Conservation (phyloP, 2,797 vertebrate species). For the Gouania willdenowi region DNA sequence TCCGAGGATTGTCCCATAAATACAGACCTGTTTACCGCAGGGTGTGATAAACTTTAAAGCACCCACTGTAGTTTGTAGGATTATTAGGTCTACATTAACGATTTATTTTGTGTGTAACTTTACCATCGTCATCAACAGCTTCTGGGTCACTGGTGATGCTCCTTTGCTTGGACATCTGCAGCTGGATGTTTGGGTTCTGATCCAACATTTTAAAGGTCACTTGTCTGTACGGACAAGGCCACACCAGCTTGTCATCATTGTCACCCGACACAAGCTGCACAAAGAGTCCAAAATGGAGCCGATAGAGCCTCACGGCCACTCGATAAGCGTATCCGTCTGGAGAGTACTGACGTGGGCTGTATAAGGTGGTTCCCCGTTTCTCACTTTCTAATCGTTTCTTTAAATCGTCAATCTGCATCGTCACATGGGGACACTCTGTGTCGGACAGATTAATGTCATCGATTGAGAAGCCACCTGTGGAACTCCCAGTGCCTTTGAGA, state of each 20-base stretch:
- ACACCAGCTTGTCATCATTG: slow-evolving; percentile 75
- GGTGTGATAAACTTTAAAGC: not conserved
- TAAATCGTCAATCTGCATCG: slow-evolving; percentile 78
- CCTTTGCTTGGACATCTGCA: slow-evolving; percentile 36
- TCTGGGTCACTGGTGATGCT: slow-evolving; percentile 16
- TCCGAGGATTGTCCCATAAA: slow-evolving; percentile 20
- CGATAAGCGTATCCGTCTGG: slow-evolving; percentile 79
- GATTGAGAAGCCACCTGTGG: slow-evolving; percentile 82
- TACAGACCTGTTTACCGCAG: not conserved
- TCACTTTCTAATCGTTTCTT: slow-evolving; percentile 34
- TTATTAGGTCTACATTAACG: too few relatives aligned
- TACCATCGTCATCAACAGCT: rapidly evolving
- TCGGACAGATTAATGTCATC: slow-evolving; percentile 88
- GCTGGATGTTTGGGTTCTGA: slow-evolving; percentile 76
- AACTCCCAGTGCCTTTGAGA: slow-evolving; percentile 59
- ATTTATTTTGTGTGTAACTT: not conserved
- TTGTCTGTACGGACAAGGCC: slow-evolving; percentile 81
- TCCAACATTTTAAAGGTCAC: slow-evolving; percentile 77
- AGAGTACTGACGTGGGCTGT: slow-evolving; percentile 78
- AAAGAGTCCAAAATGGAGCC: slow-evolving; percentile 42
- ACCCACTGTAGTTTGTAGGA: too few relatives aligned
- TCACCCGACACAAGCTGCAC: slow-evolving; percentile 76
- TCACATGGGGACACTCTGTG: slow-evolving; percentile 75
- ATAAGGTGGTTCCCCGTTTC: slow-evolving; percentile 18
- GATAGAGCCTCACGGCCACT: not conserved